Conservation (phyloP, 2,113 vertebrate species). For the Anas platyrhynchos region DNA sequence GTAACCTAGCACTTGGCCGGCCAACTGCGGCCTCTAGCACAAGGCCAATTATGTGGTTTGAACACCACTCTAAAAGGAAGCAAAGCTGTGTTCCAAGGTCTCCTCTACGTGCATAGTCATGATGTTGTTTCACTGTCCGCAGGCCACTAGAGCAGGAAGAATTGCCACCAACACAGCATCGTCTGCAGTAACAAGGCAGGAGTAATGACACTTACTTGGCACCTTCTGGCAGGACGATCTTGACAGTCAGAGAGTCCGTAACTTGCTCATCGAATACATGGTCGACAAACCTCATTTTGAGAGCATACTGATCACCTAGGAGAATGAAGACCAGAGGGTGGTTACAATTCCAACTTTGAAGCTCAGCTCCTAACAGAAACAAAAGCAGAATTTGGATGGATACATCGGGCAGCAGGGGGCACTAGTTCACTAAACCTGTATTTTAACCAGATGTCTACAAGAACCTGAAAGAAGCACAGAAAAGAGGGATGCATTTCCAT, state of each 20-base stretch:
- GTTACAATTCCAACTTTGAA: background rate
- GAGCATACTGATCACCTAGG: slow-evolving; percentile 94
- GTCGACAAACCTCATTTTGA: slow-evolving; percentile 97
- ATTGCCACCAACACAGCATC: background rate
- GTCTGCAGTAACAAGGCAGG: background rate
- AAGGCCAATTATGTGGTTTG: background rate
- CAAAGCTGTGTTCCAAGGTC: background rate
- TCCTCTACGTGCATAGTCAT: background rate
- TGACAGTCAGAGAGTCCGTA: slow-evolving; percentile 92
- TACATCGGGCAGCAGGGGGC: background rate
- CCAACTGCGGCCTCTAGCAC: background rate
- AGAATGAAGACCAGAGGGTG: background rate
- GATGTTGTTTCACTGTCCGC: background rate
- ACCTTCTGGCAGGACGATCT: slow-evolving; percentile 95
- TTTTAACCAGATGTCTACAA: background rate
- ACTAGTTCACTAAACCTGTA: background rate
- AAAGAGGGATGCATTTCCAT: background rate
- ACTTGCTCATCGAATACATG: slow-evolving; percentile 98
- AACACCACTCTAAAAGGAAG: background rate
- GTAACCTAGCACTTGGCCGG: background rate
- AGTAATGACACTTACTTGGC: slow-evolving; percentile 86
- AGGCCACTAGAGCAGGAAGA: background rate
- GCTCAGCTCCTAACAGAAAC: background rate
- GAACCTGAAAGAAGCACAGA: background rate
- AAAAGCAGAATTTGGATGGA: background rate